phyloP scores from a whole-genome alignment of 2,113 vertebrate genomes.

The Sula dactylatra region DNA sequence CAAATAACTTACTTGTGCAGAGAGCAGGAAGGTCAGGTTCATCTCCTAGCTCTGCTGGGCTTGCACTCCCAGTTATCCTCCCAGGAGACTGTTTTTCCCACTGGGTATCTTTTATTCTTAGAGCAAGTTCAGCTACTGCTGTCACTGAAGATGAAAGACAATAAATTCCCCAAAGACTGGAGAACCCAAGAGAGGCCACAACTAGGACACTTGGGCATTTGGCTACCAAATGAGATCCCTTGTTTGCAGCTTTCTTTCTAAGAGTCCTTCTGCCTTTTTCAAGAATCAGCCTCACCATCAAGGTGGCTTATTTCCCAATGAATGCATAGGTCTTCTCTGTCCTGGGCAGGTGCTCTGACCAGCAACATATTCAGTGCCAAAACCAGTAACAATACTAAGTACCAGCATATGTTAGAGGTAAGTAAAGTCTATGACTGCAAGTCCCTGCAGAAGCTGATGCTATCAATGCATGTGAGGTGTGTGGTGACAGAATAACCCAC shows the following conservation, averaged over 20 bases:
- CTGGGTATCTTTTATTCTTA: not conserved
- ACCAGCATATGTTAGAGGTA: not conserved
- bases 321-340: not conserved
- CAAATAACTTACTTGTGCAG: not conserved
- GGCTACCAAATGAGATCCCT: not conserved
- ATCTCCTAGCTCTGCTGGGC: not conserved
- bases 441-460: not conserved
- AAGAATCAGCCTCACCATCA: not conserved
- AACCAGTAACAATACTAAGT: not conserved
- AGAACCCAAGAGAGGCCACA: not conserved
- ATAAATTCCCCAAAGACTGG: not conserved
- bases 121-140: not conserved
- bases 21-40: not conserved
- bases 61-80: not conserved
- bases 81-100: not conserved
- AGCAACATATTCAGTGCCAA: not conserved
- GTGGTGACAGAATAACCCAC: not conserved
- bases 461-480: not conserved
- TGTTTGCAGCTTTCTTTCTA: not conserved
- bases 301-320: not conserved
- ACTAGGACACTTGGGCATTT: not conserved
- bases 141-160: not conserved
- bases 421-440: not conserved
- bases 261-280: not conserved
- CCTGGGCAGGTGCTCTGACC: not conserved